Evolutionary conservation across 2,888 invertebrate species (phyloP), one percentile per base, ranked within the genome.

Genomic region (Abrostola tripartita): DNA sequence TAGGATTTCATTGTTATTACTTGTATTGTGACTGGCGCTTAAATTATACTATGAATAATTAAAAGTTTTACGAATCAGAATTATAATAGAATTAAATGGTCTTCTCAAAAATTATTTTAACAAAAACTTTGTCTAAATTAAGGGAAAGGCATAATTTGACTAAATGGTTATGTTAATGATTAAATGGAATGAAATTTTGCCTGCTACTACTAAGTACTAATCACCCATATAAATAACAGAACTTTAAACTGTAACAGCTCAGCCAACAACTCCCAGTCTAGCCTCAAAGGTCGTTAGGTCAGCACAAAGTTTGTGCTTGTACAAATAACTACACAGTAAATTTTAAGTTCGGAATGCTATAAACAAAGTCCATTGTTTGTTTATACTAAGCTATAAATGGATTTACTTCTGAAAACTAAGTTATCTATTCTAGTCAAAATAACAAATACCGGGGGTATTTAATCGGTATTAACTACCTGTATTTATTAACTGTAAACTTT

Each of bases 281-380:
- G 56, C 24, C 49, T 40, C 41, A 38, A 52, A 56, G 69, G 72
- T 74, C 67, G 65, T 64, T 65, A 52, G 67, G 74, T 67, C 53
- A 74, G 51, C 58, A 50, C 35, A 65, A 70, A 70, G 47, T 68
- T 75, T 61, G 61, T 61, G 57, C 57, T 63, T 68, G 68, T 75
- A 62, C 59, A 68, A 73, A 64, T 73, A 72, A 78, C 71, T 68
- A 68, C 65, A 61, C 57, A 65, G 70, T 78, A 70, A 74, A 72
- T 74, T 64, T 56, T 44, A 61, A 65, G 54, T 65, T 68, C 12
- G 53, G 55, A 70, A 71, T 61, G 57, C 68, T 41, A 67, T 73
- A 71, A 76, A 78, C 64, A 55, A 50, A 65, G 51, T 59, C 55
- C 55, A 44, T 44, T 64, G 64, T 69, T 67, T 58, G 52, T 37